Conservation (phyloP, 2,797 vertebrate genomes). For the Tangara arthus region DNA sequence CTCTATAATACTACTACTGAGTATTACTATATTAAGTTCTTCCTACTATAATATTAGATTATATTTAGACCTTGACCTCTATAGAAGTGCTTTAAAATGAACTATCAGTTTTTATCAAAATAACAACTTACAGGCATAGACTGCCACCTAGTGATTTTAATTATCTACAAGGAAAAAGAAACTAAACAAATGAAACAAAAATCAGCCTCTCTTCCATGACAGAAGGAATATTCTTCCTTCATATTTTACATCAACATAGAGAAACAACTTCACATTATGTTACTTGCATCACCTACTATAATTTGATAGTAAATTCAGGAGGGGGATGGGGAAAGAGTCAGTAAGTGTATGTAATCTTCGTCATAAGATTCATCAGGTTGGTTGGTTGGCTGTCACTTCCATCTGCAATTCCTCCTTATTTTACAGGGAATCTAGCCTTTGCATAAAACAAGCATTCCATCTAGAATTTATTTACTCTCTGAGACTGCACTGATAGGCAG, state of each 20-base stretch:
- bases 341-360: background rate
- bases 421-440: background rate
- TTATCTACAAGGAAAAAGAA: background rate
- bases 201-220: background rate
- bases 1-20: background rate
- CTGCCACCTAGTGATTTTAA: constrained; percentile 69
- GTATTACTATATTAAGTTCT: background rate
- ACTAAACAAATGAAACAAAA: background rate
- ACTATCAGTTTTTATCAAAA: background rate
- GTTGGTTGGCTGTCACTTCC: background rate
- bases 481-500: background rate
- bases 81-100: background rate
- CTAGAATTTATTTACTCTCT: background rate
- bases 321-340: background rate
- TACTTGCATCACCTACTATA: background rate
- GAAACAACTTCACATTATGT: background rate
- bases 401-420: background rate
- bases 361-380: background rate
- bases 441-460: background rate
- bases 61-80: background rate
- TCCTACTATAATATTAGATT: background rate
- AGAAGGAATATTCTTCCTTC: background rate
- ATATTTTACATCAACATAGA: background rate
- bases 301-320: background rate
- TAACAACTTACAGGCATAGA: constrained; percentile 10